phyloP scores from a whole-genome alignment of 2,113 vertebrate species.

The Varanus komodoensis region DNA sequence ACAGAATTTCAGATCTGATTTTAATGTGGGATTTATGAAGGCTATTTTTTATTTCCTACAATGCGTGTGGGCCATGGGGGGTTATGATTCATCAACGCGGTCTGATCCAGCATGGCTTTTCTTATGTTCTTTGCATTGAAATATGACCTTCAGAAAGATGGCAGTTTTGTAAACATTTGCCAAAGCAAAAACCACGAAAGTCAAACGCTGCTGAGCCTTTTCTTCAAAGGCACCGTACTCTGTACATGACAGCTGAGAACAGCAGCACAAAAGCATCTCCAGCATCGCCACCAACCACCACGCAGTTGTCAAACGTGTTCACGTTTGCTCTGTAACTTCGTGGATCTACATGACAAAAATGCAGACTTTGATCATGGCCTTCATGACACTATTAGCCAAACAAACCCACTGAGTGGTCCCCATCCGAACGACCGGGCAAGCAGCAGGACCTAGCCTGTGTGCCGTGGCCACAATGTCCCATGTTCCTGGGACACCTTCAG shows the following conservation, averaged over 20 bases:
- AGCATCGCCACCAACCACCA: too few species aligned
- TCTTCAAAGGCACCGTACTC: not conserved
- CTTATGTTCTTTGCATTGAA: not conserved
- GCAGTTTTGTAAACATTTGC: not conserved
- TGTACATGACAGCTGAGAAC: not conserved
- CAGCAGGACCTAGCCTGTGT: not conserved
- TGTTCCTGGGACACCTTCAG: not conserved
- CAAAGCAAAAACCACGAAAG: not conserved
- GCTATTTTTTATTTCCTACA: constrained; percentile 31
- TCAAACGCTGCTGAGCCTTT: not conserved
- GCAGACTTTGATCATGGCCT: not conserved
- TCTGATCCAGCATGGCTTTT: too few species aligned
- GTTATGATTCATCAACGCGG: not conserved
- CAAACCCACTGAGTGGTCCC: too few species aligned
- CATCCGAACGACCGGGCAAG: not conserved
- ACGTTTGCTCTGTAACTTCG: not conserved
- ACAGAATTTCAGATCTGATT: constrained; percentile 64
- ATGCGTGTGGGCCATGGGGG: not conserved
- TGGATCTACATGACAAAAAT: not conserved
- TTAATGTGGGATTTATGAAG: constrained; percentile 69
- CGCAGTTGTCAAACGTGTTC: not conserved
- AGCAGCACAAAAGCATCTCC: not conserved
- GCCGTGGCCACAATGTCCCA: not conserved
- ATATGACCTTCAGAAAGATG: not conserved
- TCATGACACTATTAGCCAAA: too few species aligned